Evolutionary conservation across 1,140 invertebrate species (phyloP), one percentile per base, ranked within the genome.

Genomic region (Pachyrhynchus sulphureomaculatus): DNA sequence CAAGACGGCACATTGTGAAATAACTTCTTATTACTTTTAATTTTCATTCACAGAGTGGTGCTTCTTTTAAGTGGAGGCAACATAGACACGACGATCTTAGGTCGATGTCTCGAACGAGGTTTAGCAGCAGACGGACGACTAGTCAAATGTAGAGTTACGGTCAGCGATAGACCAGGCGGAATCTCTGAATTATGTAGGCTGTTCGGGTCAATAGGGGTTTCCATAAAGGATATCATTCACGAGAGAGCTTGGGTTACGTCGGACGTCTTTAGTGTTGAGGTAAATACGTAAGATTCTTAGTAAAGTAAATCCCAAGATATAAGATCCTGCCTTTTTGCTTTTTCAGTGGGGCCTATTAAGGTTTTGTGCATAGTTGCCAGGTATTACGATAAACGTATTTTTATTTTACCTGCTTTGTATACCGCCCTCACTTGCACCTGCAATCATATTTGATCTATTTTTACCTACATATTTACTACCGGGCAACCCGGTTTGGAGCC

Each of bases 151-250:
- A 87, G 87, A 68, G 91, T 92, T 4, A 92, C 89, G 0, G 87
- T 96, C 6, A 89, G 84, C 68, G 95, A 96, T 77, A 79, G 91
- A 57, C 92, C 91, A 0, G 90, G 90, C 5, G 92, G 93, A 12
- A 93, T 96, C 42, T 86, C 90, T 4, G 92, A 96, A 72, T 79
- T 96, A 0, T 91, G 91, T 67, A 84, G 83, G 66, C 72, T 91
- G 12, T 81, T 96, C 4, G 82, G 85, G 0, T 83, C 83, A 3
- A 79, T 89, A 20, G 93, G 93, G 1, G 93, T 93, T 4, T 93
- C 90, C 33, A 93, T 97, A 48, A 96, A 96, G 76, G 93, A 96
- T 70, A 93, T 97, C 53, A 88, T 93, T 75, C 94, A 96, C 75
- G 94, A 96, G 75, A 80, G 94, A 57, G 93, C 94, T 4, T 97